phyloP scores from a whole-genome alignment of 1,140 invertebrate species.

The Nasonia giraulti region DNA sequence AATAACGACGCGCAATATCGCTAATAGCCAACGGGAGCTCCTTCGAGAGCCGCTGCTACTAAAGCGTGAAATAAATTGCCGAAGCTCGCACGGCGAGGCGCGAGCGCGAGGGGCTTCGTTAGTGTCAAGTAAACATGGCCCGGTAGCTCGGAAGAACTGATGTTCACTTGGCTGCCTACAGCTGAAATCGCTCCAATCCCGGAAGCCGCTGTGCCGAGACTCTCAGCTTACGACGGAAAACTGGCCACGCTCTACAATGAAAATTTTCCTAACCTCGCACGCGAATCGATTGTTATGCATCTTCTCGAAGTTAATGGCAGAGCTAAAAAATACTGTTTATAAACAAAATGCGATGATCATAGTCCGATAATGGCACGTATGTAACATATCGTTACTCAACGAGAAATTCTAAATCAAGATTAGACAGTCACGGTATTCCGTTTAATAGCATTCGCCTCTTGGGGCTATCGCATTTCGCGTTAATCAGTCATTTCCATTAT shows the following conservation, averaged over 20 bases:
- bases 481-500: slow-evolving; percentile 50
- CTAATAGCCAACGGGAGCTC: neutral
- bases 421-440: slow-evolving; percentile 21
- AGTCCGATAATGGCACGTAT: neutral
- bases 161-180: neutral
- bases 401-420: slow-evolving; percentile 42
- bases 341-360: neutral
- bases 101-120: slow-evolving; percentile 25
- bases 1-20: slow-evolving; percentile 19
- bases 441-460: slow-evolving; percentile 3
- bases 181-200: no score
- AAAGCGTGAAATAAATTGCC: slow-evolving; percentile 17
- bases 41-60: neutral
- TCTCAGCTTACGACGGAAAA: neutral
- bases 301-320: no score
- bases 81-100: neutral
- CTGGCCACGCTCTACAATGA: neutral
- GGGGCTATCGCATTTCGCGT: slow-evolving; percentile 3
- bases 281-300: neutral
- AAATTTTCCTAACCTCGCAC: neutral
- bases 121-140: slow-evolving; percentile 15
- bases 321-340: neutral
- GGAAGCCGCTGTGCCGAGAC: neutral
- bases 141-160: neutral
- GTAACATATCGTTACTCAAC: slow-evolving; percentile 31